These are phyloP conservation scores for Conus betulinus DNA, from an alignment of 1,140 invertebrate species.

Conservation along the genomic window DNA sequence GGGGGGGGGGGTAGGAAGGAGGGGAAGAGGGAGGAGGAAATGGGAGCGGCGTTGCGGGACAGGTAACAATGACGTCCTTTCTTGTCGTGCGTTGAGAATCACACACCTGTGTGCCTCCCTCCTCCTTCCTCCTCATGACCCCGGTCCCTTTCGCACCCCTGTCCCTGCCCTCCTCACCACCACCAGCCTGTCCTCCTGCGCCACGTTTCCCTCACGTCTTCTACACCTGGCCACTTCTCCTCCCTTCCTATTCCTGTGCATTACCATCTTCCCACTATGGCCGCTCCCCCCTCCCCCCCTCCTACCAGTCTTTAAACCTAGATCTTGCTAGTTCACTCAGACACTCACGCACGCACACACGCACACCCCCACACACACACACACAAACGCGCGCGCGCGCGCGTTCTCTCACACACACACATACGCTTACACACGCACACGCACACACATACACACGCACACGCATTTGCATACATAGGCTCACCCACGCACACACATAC, in stretches of 20 bases:
- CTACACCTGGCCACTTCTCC: too few species aligned
- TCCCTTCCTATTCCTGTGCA: too few species aligned
- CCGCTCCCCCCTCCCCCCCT: too few species aligned
- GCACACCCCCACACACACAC: not conserved
- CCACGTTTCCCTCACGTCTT: not conserved
- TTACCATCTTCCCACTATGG: too few species aligned
- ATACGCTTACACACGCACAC: not conserved
- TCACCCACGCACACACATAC: not conserved
- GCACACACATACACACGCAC: not conserved
- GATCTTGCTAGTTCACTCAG: not conserved
- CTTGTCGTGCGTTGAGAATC: too few species aligned
- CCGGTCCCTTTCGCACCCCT: not conserved
- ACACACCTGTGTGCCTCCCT: too few species aligned
- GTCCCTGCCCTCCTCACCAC: not conserved
- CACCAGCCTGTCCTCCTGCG: not conserved
- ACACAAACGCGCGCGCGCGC: too few species aligned
- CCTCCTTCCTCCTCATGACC: too few species aligned
- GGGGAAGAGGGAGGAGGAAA: not conserved
- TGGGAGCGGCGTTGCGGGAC: not conserved
- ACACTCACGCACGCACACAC: constrained; percentile 14
- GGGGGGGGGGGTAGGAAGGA: too few species aligned
- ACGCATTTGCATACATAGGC: too few species aligned
- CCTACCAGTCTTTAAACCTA: not conserved
- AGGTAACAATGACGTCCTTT: too few species aligned
- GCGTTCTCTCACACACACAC: too few species aligned